phyloP scores from a whole-genome alignment of 2,888 invertebrate genomes.

The Brachyptera risi region DNA sequence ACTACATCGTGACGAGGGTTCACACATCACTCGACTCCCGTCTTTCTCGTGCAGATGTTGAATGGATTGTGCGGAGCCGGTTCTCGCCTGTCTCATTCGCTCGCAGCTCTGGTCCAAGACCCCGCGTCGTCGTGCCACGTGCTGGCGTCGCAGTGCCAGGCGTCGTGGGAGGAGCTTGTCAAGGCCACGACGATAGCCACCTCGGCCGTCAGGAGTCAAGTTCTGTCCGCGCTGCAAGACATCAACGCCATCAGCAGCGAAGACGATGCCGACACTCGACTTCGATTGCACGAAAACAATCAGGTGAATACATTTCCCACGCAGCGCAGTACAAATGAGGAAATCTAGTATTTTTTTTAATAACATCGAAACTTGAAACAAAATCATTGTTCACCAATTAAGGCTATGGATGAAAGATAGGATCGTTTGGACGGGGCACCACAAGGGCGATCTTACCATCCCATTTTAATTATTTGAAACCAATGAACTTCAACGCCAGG shows the following conservation, averaged over 20 bases:
- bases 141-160: constrained; percentile 45
- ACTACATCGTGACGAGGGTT: too few species aligned
- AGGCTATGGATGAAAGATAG: too few species aligned
- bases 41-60: constrained; percentile 47
- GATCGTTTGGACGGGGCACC: too few species aligned
- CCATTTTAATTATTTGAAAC: too few species aligned
- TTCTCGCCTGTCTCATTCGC: constrained; percentile 56
- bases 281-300: constrained; percentile 46
- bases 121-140: constrained; percentile 29
- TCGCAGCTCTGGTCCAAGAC: constrained; percentile 48
- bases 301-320: too few species aligned
- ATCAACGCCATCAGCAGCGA: constrained; percentile 45
- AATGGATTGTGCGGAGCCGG: constrained; percentile 61
- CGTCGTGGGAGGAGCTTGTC: constrained; percentile 61
- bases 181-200: constrained; percentile 59
- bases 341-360: too few species aligned
- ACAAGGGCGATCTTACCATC: too few species aligned
- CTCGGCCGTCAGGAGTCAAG: constrained; percentile 60
- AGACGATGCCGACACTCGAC: constrained; percentile 48
- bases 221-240: constrained; percentile 57
- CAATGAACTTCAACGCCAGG: too few species aligned
- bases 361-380: too few species aligned
- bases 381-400: too few species aligned
- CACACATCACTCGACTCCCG: too few species aligned
- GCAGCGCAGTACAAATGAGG: constrained; percentile 41